Percentiles rank a stretch among this genome's conserved stretches.
Evolutionary conservation across 30 jellyfish, hydroid and myxozoan species (phyloP).

Genomic region (Nemopilema nomurai): DNA sequence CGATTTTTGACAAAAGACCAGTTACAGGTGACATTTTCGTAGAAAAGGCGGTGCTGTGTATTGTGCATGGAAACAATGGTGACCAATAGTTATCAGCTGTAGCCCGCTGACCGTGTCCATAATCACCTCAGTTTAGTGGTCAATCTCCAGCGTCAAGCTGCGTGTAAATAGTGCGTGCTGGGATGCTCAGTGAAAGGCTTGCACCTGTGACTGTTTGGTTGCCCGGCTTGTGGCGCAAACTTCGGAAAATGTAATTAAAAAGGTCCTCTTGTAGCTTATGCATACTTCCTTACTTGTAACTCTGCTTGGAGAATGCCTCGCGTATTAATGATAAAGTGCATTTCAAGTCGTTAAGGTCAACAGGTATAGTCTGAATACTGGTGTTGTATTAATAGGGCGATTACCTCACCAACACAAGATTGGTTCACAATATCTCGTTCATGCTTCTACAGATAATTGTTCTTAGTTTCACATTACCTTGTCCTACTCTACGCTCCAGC

Average conservation of each 20-base stretch:
- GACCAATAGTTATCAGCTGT: not conserved
- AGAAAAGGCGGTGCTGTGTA: not conserved
- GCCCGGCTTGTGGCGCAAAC: not conserved
- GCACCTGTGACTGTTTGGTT: not conserved
- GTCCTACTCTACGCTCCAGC: no score
- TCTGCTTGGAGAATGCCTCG: no score
- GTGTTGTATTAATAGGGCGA: no score
- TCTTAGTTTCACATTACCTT: no score
- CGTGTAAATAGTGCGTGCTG: not conserved
- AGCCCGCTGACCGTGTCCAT: not conserved
- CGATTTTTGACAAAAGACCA: not conserved
- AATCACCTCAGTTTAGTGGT: not conserved
- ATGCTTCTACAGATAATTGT: no score
- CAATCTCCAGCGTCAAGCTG: not conserved
- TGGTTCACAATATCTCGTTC: no score
- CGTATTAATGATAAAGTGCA: no score
- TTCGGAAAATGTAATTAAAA: not conserved
- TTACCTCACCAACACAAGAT: no score
- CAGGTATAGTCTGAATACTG: no score
- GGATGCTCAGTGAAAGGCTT: not conserved
- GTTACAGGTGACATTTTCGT: not conserved
- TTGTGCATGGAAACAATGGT: not conserved
- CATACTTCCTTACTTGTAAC: no score
- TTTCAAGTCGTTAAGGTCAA: no score
- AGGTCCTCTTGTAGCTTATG: no score